Base-by-base conservation (phyloP, 2,113 vertebrate genomes). In the Rhombomys opimus region DNA sequence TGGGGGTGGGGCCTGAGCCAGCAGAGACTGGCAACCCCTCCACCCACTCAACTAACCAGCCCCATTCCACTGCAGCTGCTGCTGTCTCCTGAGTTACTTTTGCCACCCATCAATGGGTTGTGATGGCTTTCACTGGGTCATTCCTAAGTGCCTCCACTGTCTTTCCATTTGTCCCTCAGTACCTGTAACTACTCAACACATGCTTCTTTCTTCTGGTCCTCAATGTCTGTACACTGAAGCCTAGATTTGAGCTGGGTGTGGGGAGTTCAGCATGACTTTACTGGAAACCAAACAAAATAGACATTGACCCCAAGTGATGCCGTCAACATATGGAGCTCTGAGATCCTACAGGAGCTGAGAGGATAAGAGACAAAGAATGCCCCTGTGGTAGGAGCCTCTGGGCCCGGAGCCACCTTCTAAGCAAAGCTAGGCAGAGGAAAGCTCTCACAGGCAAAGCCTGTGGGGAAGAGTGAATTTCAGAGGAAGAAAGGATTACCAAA, bases 131-230 rank as follows among this genome's bases (percentile, higher is more conserved):
- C 73, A 6, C 81, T 13, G 20, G 46, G 68, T 11, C 11, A 30
- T 6, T 1, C 23, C 13, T 2, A 73, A 14, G 18, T 59, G 0
- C 11, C 88, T n/a, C 50, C 67, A 57, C 35, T 17, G 2, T 1
- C 10, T 50, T 5, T 0, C 32, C 5, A 15, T 50, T 38, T 18
- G 5, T 17, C 27, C 9, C 65, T 23, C 18, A 5, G 7, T 27
- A 8, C 23, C 1, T 2, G 23, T 7, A 2, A 20, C 52, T 30
- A 50, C 57, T 73, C 23, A 4, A 0, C 81, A 5, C 46, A 15
- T 2, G 5, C 12, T 12, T 20, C n/a, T 38, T 38, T 12, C 65
- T n/a, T 68, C 80, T 20, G 12, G 52, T 30, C 72, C 75, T 27
- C 63, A 46, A 27, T 20, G 57, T 17, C 70, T 1, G 0, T 8